Percentiles rank a stretch among this genome's conserved stretches.
phyloP scores from a whole-genome alignment of 2,888 invertebrate genomes.

The Orthosia gothica region DNA sequence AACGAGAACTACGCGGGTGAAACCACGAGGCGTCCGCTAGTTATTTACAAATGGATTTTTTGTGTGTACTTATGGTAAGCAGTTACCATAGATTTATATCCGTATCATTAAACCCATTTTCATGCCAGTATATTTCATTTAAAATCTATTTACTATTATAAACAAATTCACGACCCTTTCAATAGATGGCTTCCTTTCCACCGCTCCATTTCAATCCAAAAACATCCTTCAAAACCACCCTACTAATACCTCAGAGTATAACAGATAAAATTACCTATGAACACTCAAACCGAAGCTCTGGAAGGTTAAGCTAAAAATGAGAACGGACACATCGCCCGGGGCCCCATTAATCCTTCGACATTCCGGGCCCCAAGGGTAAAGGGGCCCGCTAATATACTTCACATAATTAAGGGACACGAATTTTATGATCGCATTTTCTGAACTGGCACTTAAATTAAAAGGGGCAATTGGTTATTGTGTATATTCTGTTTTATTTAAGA shows the following conservation, averaged over 20 bases:
- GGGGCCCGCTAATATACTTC: conserved; percentile 62
- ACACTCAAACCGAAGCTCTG: conserved; percentile 45
- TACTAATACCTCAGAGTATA: conserved; percentile 33
- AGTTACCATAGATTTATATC: too few species aligned
- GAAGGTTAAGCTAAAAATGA: conserved; percentile 66
- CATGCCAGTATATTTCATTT: background rate
- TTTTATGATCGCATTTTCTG: conserved; percentile 57
- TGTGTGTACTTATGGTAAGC: too few species aligned
- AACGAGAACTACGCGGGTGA: too few species aligned
- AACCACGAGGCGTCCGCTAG: too few species aligned
- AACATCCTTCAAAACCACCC: conserved; percentile 3
- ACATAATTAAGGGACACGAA: conserved; percentile 62
- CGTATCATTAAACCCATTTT: background rate
- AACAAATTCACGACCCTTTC: background rate
- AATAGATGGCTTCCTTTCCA: background rate
- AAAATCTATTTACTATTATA: background rate
- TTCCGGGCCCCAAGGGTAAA: conserved; percentile 54
- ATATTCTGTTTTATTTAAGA: conserved; percentile 19
- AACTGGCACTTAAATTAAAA: conserved; percentile 53
- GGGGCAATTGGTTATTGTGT: conserved; percentile 37
- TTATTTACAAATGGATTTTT: too few species aligned
- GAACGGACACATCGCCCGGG: conserved; percentile 59
- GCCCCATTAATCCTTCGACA: conserved; percentile 72
- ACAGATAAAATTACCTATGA: conserved; percentile 58
- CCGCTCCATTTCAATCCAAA: background rate